These are phyloP conservation scores for Nomada flava DNA, from an alignment of 2,888 invertebrate genomes.

Conservation along the genomic window DNA sequence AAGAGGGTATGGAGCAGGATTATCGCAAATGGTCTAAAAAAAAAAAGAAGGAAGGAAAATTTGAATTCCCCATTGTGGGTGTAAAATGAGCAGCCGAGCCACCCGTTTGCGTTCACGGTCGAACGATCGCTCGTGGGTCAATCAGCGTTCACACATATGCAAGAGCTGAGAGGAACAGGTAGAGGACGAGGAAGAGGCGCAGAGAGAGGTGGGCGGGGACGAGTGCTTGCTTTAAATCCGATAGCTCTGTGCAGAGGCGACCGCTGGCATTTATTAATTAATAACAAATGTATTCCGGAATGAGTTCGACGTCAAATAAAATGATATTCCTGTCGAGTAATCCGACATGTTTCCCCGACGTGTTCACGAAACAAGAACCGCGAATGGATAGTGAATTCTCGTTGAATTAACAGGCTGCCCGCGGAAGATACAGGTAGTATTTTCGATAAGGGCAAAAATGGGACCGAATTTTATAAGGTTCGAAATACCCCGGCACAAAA, in stretches of 20 bases:
- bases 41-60: slow-evolving; percentile 50
- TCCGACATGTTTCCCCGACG: slow-evolving; percentile 38
- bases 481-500: neutral
- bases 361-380: slow-evolving; percentile 39
- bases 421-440: slow-evolving; percentile 4
- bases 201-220: slow-evolving; percentile 40
- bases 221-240: slow-evolving; percentile 76
- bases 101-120: slow-evolving; percentile 64
- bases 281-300: slow-evolving; percentile 79
- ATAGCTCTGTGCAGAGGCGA: slow-evolving; percentile 71
- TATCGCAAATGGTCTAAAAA: slow-evolving; percentile 50
- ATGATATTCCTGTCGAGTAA: slow-evolving; percentile 78
- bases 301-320: slow-evolving; percentile 80
- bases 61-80: slow-evolving; percentile 64
- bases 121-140: slow-evolving; percentile 70
- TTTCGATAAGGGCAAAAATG: slow-evolving; percentile 3
- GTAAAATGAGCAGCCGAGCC: slow-evolving; percentile 66
- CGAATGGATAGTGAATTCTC: slow-evolving; percentile 30
- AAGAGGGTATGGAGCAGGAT: slow-evolving; percentile 45
- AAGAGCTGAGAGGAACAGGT: slow-evolving; percentile 38
- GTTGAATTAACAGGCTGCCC: slow-evolving; percentile 23
- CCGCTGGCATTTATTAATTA: slow-evolving; percentile 79
- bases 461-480: neutral
- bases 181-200: neutral
- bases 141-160: slow-evolving; percentile 65